These are phyloP conservation scores for Calypte anna DNA, from an alignment of 2,113 vertebrate genomes.

Conservation along the genomic window DNA sequence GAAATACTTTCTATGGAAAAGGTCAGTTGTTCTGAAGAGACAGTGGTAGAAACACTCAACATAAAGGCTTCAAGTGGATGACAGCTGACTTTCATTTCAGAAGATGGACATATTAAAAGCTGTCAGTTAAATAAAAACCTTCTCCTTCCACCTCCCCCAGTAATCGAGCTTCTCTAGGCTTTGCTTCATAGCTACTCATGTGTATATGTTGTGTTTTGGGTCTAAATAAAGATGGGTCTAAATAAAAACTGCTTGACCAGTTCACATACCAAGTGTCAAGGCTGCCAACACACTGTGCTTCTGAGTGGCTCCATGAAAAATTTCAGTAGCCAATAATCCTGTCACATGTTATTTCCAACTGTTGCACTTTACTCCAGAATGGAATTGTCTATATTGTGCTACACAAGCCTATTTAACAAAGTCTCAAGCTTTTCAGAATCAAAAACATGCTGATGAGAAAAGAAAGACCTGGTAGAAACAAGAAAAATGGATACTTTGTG, in stretches of 20 bases:
- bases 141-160: background rate
- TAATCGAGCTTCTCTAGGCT: background rate
- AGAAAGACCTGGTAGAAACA: background rate
- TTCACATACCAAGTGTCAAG: background rate
- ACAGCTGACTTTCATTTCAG: slow-evolving; percentile 16
- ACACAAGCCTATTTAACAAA: background rate
- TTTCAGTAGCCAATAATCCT: background rate
- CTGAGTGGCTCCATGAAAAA: background rate
- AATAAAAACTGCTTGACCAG: background rate
- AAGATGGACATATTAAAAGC: background rate
- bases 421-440: background rate
- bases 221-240: background rate
- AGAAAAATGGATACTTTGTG: background rate
- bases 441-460: background rate
- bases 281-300: background rate
- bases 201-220: background rate
- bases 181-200: background rate
- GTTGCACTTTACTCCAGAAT: background rate
- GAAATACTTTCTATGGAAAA: slow-evolving; percentile 3
- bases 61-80: background rate
- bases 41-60: background rate
- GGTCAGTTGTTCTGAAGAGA: slow-evolving; percentile 6
- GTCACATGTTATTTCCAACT: background rate
- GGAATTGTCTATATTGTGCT: background rate
- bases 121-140: background rate